Base-by-base conservation (phyloP, 1,140 invertebrate species). In the Helicoverpa zea region DNA sequence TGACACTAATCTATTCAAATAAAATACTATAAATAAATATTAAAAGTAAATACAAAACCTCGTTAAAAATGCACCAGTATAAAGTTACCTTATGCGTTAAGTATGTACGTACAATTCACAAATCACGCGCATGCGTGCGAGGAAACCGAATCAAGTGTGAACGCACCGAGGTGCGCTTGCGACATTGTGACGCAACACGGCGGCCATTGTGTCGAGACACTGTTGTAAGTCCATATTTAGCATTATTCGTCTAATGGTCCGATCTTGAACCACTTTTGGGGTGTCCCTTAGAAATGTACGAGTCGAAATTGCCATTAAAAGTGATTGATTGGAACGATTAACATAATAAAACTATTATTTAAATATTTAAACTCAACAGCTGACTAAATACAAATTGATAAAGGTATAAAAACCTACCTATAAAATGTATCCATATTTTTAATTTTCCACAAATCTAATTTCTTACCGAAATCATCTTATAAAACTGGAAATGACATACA, bases 121-220 rank as follows among this genome's bases (percentile, higher is more conserved):
- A 73, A 59, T 78, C 81, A 86, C 72, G 83, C 64, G 68, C 75
- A 78, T 70, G 84, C 79, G 76, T 80, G 82, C 82, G 47, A 58
- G 63, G 84, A 82, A 86, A 86, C 76, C 79, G 76, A 86, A 82
- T 86, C 84, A 84, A 86, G 80, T 86, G 84, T 86, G 81, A 86
- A 86, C 84, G 82, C 70, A 77, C 78, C 30, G 54, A 51, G 54
- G 14, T 74, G 54, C 35, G 54, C 52, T 86, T 86, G 80, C 84
- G 75, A 84, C 77, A 86, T 58, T 75, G 52, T 86, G 78, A 82
- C 72, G 82, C 82, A 85, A 86, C 75, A 23, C 16, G 51, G 70
- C 59, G 80, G 76, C 63, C 66, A 78, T 81, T 77, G 80, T 77
- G 75, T 51, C 47, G 68, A 63, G 74, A 75, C 35, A 51, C 58